Evolutionary conservation across 2,113 vertebrate genomes (phyloP).

Genomic region (Aix galericulata): DNA sequence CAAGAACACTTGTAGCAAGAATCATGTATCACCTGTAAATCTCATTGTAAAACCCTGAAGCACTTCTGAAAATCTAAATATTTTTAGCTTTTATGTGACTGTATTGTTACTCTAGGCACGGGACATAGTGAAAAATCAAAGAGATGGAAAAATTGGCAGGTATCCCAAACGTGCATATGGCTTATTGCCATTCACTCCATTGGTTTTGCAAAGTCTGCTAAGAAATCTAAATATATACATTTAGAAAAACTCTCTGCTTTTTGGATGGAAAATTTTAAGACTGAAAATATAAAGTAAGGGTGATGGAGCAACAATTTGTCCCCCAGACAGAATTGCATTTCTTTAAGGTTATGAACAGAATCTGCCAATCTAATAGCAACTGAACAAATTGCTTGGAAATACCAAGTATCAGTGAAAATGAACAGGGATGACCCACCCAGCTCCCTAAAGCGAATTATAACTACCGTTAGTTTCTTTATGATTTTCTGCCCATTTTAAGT

Average conservation of each 20-base stretch:
- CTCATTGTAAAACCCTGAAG: background rate
- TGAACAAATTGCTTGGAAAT: background rate
- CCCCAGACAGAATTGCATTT: background rate
- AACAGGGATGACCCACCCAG: background rate
- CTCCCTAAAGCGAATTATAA: background rate
- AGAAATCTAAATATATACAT: background rate
- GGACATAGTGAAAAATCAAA: background rate
- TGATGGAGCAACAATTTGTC: background rate
- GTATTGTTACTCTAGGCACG: background rate
- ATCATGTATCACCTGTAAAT: background rate
- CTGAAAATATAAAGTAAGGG: background rate
- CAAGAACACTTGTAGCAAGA: background rate
- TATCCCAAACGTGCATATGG: background rate
- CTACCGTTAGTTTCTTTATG: background rate
- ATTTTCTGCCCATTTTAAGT: background rate
- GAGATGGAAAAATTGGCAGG: background rate
- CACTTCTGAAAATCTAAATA: background rate
- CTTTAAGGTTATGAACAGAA: background rate
- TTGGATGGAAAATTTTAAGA: background rate
- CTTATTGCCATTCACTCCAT: background rate
- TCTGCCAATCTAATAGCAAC: background rate
- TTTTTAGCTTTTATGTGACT: background rate
- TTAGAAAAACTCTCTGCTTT: background rate
- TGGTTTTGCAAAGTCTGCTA: background rate
- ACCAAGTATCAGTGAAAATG: background rate